Evolutionary conservation across 1,140 invertebrate species (phyloP).

Genomic region (Drosophila seguyi): DNA sequence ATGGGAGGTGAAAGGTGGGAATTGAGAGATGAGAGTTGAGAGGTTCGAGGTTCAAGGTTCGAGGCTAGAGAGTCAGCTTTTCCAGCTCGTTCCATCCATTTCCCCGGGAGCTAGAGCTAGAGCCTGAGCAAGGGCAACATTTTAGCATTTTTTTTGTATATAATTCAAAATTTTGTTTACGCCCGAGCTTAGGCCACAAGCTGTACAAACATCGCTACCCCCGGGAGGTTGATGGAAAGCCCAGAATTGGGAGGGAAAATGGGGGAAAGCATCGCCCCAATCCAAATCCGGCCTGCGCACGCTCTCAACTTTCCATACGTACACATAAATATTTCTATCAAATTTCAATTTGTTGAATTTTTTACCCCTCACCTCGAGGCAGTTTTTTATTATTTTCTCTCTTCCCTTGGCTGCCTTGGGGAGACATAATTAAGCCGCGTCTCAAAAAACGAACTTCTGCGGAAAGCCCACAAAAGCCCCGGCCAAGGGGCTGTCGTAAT

Average conservation of each 20-base stretch:
- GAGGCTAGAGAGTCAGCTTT: neutral
- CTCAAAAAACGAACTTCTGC: constrained; percentile 49
- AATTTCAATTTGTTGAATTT: constrained; percentile 80
- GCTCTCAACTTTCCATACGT: constrained; percentile 15
- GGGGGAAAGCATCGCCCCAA: constrained; percentile 19
- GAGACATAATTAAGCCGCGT: constrained; percentile 77
- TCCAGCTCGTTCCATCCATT: neutral
- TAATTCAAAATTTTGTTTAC: constrained; percentile 78
- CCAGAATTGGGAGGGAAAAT: neutral
- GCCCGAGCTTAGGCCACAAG: constrained; percentile 63
- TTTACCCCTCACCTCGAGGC: neutral
- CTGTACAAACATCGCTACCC: constrained; percentile 28
- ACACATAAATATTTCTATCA: constrained; percentile 78
- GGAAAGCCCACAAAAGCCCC: constrained; percentile 74
- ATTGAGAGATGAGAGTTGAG: neutral
- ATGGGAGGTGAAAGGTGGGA: too few relatives aligned
- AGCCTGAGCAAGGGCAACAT: constrained; percentile 43
- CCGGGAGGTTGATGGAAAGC: constrained; percentile 4
- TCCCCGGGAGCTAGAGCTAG: constrained; percentile 15
- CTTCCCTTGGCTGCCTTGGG: constrained; percentile 39
- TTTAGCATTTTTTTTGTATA: constrained; percentile 52
- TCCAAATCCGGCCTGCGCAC: constrained; percentile 46
- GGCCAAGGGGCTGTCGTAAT: constrained; percentile 58
- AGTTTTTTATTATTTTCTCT: neutral
- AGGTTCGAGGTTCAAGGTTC: too few relatives aligned